Percentiles rank a stretch among this genome's conserved stretches.
phyloP scores from a whole-genome alignment of 2,113 vertebrate genomes.

The Abramis brama region DNA sequence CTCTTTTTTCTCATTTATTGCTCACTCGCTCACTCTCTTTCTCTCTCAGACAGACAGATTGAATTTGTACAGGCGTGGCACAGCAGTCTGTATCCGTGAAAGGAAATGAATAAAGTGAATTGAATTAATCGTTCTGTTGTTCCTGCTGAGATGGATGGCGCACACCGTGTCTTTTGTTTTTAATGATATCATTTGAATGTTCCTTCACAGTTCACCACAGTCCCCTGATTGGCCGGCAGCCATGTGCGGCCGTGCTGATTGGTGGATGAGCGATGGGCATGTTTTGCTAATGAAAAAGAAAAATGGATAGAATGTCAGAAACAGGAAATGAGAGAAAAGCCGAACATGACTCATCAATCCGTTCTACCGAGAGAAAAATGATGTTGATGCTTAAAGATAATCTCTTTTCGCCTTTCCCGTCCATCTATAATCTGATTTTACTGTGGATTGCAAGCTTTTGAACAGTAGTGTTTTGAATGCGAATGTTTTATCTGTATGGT shows the following conservation, averaged over 20 bases:
- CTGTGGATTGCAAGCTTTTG: no score
- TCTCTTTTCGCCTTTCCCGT: not conserved
- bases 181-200: conserved; percentile 29
- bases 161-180: conserved; percentile 26
- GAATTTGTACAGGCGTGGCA: conserved; percentile 30
- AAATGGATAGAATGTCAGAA: conserved; percentile 20
- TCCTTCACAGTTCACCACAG: not conserved
- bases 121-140: conserved; percentile 40
- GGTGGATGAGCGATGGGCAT: conserved; percentile 7
- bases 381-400: not conserved
- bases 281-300: conserved; percentile 26
- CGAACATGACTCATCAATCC: not conserved
- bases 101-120: conserved; percentile 39
- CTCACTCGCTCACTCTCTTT: conserved; percentile 6
- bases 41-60: conserved; percentile 28
- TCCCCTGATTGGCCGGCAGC: conserved; percentile 6
- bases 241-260: conserved; percentile 14
- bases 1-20: conserved; percentile 18
- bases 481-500: not conserved
- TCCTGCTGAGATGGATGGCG: conserved; percentile 33
- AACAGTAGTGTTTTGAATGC: no score
- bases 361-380: not conserved
- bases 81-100: conserved; percentile 28
- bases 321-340: conserved; percentile 15
- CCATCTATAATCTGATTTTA: not conserved